Evolutionary conservation across 2,797 vertebrate species (phyloP).

Genomic region (Bucorvus abyssinicus): DNA sequence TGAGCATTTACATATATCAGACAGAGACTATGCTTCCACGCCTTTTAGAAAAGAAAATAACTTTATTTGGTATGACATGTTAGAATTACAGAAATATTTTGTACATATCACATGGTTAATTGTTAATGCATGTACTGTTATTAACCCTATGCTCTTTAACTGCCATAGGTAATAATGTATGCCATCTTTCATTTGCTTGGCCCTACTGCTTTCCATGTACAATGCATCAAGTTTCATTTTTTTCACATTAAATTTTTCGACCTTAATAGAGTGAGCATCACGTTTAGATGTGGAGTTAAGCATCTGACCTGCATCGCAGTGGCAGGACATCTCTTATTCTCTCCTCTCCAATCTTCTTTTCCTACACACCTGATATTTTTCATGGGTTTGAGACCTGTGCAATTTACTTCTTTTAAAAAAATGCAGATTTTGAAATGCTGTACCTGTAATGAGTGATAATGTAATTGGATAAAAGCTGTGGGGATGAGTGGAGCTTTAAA

Average conservation of each 20-base stretch:
- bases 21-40: neutral
- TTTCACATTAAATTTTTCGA: slow-evolving; percentile 19
- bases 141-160: slow-evolving; percentile 7
- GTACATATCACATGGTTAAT: slow-evolving; percentile 37
- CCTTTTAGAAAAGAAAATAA: neutral
- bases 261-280: neutral
- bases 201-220: neutral
- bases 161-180: neutral
- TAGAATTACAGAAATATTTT: slow-evolving; percentile 1
- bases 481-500: slow-evolving; percentile 79
- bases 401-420: slow-evolving; percentile 72
- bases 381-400: slow-evolving; percentile 54
- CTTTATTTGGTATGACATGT: neutral
- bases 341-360: slow-evolving; percentile 10
- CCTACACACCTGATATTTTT: slow-evolving; percentile 42
- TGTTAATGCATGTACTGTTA: slow-evolving; percentile 17
- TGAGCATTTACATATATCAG: neutral
- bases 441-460: slow-evolving; percentile 78
- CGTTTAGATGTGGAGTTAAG: slow-evolving; percentile 19
- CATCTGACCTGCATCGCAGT: slow-evolving; percentile 1
- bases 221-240: neutral
- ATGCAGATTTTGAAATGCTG: slow-evolving; percentile 74
- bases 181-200: slow-evolving; percentile 32
- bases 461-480: slow-evolving; percentile 79
- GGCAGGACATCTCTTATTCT: slow-evolving; percentile 20